phyloP scores from a whole-genome alignment of 2,888 invertebrate genomes.

The Phania funesta region DNA sequence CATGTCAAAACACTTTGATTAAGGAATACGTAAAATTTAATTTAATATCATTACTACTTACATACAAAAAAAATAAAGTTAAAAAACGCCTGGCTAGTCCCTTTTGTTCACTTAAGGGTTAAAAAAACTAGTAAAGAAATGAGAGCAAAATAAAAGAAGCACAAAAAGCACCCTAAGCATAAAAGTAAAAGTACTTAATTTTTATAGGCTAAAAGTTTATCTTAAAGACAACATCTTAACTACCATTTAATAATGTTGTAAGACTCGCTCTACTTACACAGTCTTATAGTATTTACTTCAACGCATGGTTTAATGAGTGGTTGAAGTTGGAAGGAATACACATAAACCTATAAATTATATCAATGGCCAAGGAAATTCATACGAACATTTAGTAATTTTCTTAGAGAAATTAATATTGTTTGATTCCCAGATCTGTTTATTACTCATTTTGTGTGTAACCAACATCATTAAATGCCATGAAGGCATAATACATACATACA shows the following conservation, averaged over 20 bases:
- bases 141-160: too few species aligned
- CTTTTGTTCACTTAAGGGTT: too few species aligned
- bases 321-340: neutral
- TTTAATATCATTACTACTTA: too few species aligned
- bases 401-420: constrained; percentile 2
- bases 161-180: constrained; percentile 23
- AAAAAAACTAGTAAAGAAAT: neutral
- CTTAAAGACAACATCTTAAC: constrained; percentile 63
- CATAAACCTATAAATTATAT: neutral
- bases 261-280: neutral
- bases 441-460: constrained; percentile 58
- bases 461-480: constrained; percentile 52
- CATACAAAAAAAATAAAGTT: too few species aligned
- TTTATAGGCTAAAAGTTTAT: constrained; percentile 67
- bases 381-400: constrained; percentile 32
- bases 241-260: constrained; percentile 53
- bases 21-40: too few species aligned
- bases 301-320: neutral
- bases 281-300: neutral
- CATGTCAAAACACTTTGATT: too few species aligned
- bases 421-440: constrained; percentile 43
- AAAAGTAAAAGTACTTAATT: constrained; percentile 58
- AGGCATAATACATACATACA: too few species aligned
- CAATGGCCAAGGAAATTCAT: neutral
- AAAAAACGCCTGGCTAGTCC: too few species aligned